These are phyloP conservation scores for Ptychoptera albimana DNA, from an alignment of 2,888 invertebrate species.

Conservation along the genomic window DNA sequence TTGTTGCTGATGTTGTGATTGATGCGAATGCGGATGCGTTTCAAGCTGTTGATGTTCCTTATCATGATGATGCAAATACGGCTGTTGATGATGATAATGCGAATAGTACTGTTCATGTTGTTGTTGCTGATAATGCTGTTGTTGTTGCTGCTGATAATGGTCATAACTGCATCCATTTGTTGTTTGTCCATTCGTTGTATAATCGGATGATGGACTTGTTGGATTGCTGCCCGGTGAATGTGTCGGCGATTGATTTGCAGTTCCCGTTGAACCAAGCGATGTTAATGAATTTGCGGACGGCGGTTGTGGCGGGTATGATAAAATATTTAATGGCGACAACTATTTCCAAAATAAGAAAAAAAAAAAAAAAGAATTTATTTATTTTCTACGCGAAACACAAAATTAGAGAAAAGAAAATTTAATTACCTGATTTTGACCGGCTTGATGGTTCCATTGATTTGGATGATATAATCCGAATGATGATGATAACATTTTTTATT, in stretches of 20 bases:
- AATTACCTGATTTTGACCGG: too few relatives aligned
- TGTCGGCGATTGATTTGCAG: conserved; percentile 26
- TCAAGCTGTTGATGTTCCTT: conserved; percentile 6
- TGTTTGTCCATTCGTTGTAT: conserved; percentile 2
- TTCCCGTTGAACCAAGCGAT: conserved; percentile 22
- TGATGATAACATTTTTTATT: too few relatives aligned
- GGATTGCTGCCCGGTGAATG: conserved; percentile 17
- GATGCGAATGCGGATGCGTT: conserved; percentile 2
- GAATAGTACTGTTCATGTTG: conserved; percentile 6
- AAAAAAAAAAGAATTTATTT: too few relatives aligned
- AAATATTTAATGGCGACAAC: conserved; percentile 7
- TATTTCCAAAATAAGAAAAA: background rate
- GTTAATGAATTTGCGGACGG: conserved; percentile 28
- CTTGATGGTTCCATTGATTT: too few relatives aligned
- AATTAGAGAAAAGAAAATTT: too few relatives aligned
- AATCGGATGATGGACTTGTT: background rate
- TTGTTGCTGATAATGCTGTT: conserved; percentile 20
- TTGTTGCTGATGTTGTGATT: conserved; percentile 1
- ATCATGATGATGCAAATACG: conserved; percentile 4
- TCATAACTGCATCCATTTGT: conserved; percentile 1
- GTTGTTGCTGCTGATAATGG: background rate
- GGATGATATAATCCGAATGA: too few relatives aligned
- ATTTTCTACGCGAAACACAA: too few relatives aligned
- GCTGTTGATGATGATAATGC: conserved; percentile 2
- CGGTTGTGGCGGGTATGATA: conserved; percentile 25